Conservation (phyloP, 2,113 vertebrate genomes). For the Nettapus auritus region DNA sequence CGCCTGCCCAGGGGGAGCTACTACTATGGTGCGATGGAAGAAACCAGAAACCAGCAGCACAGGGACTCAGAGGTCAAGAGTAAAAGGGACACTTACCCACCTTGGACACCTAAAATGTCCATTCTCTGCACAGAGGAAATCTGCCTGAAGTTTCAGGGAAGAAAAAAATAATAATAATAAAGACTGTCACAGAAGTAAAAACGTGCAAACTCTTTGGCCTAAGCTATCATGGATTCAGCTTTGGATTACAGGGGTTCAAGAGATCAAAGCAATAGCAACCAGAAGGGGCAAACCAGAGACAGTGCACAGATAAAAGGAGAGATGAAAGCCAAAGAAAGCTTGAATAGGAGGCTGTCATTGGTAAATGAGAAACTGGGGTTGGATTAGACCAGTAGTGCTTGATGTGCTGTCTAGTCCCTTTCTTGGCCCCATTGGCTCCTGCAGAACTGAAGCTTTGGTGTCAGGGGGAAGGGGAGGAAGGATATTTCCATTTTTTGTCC, state of each 20-base stretch:
- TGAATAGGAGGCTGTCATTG: background rate
- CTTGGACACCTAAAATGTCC: background rate
- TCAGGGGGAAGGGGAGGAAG: accelerated
- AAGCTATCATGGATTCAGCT: background rate
- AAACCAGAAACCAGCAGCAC: background rate
- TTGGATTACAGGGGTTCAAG: conserved; percentile 29
- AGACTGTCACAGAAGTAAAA: background rate
- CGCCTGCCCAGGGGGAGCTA: background rate
- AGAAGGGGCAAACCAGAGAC: conserved; percentile 54
- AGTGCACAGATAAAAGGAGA: conserved; percentile 43
- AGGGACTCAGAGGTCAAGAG: background rate
- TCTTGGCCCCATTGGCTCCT: background rate
- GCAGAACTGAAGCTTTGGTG: background rate
- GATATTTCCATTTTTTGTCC: background rate
- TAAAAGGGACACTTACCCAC: background rate
- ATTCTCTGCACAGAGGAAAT: background rate
- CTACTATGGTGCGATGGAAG: background rate
- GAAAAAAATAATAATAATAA: background rate
- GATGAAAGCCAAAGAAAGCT: conserved; percentile 47
- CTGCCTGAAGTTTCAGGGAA: background rate
- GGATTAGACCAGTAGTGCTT: background rate
- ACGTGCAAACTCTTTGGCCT: background rate
- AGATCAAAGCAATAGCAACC: conserved; percentile 56
- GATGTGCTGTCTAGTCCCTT: background rate
- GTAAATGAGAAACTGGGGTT: background rate